Conservation (phyloP, 2,888 invertebrate species). For the Troilus luridus region DNA sequence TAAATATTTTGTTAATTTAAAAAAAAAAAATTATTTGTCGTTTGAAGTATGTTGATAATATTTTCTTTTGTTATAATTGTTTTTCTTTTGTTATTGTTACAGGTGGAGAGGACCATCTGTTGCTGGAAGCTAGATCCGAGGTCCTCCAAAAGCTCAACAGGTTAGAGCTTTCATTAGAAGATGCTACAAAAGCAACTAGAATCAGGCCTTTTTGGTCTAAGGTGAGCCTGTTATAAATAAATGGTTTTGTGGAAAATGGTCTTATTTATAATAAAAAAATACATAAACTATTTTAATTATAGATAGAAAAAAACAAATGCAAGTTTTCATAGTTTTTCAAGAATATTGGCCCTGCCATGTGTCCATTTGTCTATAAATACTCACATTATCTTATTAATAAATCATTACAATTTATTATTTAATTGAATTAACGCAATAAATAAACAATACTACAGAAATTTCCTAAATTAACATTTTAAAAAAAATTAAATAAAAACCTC, state of each 20-base stretch:
- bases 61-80: background rate
- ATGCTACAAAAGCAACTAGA: constrained; percentile 77
- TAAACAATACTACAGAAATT: too few species aligned
- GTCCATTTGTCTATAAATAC: background rate
- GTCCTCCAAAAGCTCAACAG: constrained; percentile 75
- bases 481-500: too few species aligned
- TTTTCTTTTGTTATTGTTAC: constrained; percentile 68
- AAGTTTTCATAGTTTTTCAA: too few species aligned
- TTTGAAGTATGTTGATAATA: background rate
- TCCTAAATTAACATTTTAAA: too few species aligned
- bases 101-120: constrained; percentile 77
- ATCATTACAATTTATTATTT: background rate
- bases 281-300: too few species aligned
- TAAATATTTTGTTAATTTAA: background rate
- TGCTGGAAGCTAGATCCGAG: constrained; percentile 77
- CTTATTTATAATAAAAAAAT: too few species aligned
- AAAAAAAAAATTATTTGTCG: background rate
- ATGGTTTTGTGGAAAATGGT: too few species aligned
- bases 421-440: too few species aligned
- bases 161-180: constrained; percentile 76
- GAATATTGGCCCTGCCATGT: too few species aligned
- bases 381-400: background rate
- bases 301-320: too few species aligned
- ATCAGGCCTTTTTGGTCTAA: constrained; percentile 79
- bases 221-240: constrained; percentile 69